Evolutionary conservation across 2,113 vertebrate genomes (phyloP), one percentile per base, ranked within the genome.

Genomic region (Melanerpes aurifrons): DNA sequence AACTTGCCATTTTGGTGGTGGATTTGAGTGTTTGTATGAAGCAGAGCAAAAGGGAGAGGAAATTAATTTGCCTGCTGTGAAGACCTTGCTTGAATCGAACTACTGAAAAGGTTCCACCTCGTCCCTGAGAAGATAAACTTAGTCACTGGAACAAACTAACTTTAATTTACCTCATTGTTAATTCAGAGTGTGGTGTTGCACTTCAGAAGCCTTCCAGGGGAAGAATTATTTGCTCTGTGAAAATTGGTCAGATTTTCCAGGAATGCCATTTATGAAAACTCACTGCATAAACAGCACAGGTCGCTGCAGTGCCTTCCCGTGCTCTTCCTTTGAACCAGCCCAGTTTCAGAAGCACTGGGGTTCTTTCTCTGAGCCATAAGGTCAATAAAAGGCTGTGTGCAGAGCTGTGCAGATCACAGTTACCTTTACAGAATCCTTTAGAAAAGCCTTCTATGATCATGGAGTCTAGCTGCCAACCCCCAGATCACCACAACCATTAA

Each of bases 1-100:
- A 86, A 64, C n/a, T 72, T 78, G 22, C 66, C 69, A 13, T 66
- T 90, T 93, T 74, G 54, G 56, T 89, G 72, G 78, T 92, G 61
- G 43, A 58, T 86, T 83, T 87, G 72, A 86, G 62, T 21, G 1
- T 82, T 82, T 45, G 15, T 71, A 68, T 71, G 62, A 94, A 71
- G 47, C 0, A 0, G 43, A 87, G 82, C 32, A 74, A 87, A 92
- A 91, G 21, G 18, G 61, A 89, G 22, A 92, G 69, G 89, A 95
- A 93, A 92, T 82, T 63, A 82, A 93, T 87, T 86, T 87, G 47
- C 70, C 53, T 94, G 45, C 35, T 86, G 45, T 66, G 48, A 76
- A 90, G 69, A 86, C 54, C n/a, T 88, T 81, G 59, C 70, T 90
- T 91, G 91, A 91, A 82, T 91, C 37, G 62, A 87, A 82, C 89